These are phyloP conservation scores for Hydrozoanthus gracilis DNA, from an alignment of 92 coral and sea anemone species.

Conservation along the genomic window DNA sequence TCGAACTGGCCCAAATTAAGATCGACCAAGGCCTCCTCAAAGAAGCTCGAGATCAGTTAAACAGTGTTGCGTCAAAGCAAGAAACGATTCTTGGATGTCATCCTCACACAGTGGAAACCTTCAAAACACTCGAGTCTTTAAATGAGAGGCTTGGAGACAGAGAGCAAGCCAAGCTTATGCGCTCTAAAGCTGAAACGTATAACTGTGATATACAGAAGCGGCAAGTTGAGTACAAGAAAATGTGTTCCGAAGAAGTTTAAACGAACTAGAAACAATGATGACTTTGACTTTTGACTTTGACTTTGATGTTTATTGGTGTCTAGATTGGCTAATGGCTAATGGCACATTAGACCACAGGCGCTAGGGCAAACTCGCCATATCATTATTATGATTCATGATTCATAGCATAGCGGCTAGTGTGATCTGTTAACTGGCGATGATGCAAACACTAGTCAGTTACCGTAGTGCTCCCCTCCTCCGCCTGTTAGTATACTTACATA, in stretches of 20 bases:
- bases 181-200: background rate
- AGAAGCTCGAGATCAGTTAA: background rate
- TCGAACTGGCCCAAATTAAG: slow-evolving; percentile 8
- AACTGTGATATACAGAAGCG: background rate
- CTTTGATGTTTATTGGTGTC: too few relatives aligned
- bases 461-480: too few relatives aligned
- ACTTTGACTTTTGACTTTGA: background rate
- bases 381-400: too few relatives aligned
- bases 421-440: too few relatives aligned
- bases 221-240: background rate
- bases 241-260: background rate
- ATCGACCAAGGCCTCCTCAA: background rate
- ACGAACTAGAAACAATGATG: too few relatives aligned
- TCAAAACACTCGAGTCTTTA: background rate
- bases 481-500: too few relatives aligned
- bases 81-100: slow-evolving; percentile 16
- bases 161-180: background rate
- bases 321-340: too few relatives aligned
- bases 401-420: too few relatives aligned
- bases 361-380: too few relatives aligned
- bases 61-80: background rate
- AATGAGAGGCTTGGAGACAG: background rate
- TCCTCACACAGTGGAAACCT: background rate
- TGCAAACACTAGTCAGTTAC: too few relatives aligned
- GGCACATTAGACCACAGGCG: too few relatives aligned